A percentile compares a stretch with the other conserved stretches of the same genome.
phyloP scores from a whole-genome alignment of 64 coral and sea anemone genomes.

The Platygyra sinensis region DNA sequence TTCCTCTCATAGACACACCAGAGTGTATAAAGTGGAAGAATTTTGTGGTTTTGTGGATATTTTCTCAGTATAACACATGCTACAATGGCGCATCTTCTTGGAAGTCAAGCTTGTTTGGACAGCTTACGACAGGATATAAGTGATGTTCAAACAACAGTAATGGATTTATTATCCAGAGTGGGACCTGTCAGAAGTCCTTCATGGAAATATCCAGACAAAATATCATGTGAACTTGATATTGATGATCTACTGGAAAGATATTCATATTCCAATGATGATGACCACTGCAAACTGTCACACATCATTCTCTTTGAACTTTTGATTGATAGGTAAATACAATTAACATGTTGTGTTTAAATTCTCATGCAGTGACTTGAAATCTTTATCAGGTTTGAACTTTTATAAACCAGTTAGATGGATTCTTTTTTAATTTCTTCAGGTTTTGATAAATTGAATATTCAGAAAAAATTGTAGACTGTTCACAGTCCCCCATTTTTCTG shows the following conservation, averaged over 20 bases:
- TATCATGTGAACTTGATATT: slow-evolving; percentile 93
- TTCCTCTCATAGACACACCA: too few species aligned
- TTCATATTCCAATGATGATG: slow-evolving; percentile 88
- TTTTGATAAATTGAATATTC: too few species aligned
- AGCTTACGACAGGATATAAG: slow-evolving; percentile 79
- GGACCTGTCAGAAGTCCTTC: slow-evolving; percentile 86
- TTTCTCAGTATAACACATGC: neutral
- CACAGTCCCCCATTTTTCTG: too few species aligned
- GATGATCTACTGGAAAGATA: slow-evolving; percentile 85
- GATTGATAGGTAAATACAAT: slow-evolving; percentile 89
- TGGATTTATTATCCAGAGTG: slow-evolving; percentile 85
- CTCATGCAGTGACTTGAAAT: too few species aligned
- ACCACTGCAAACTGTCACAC: slow-evolving; percentile 93
- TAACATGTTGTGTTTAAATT: neutral
- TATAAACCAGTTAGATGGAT: too few species aligned
- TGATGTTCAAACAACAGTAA: slow-evolving; percentile 79
- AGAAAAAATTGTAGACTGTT: too few species aligned
- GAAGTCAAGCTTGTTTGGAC: slow-evolving; percentile 78
- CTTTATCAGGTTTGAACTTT: too few species aligned
- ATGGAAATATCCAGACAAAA: slow-evolving; percentile 98
- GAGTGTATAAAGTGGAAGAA: too few species aligned
- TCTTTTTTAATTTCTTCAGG: too few species aligned
- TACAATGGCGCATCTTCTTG: slow-evolving; percentile 92
- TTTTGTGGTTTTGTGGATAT: too few species aligned
- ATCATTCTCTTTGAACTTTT: slow-evolving; percentile 97